Percentiles rank a stretch among this genome's conserved stretches.
Evolutionary conservation across 2,888 invertebrate genomes (phyloP).

Genomic region (Platycheirus rosarum): DNA sequence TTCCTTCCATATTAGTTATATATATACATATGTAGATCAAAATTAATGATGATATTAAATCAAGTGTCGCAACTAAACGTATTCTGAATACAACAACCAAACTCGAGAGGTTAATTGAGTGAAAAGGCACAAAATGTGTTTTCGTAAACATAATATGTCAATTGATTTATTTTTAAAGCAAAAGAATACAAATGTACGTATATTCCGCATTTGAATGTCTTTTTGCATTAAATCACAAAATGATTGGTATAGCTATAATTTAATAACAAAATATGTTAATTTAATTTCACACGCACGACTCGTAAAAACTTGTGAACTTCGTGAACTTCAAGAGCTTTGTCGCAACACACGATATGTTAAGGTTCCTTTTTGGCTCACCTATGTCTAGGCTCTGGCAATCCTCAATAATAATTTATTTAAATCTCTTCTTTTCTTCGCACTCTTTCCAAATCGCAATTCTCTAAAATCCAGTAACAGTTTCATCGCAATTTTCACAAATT

Average conservation of each 20-base stretch:
- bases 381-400: constrained; percentile 13
- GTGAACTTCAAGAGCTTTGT: too few species aligned
- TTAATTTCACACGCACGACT: not conserved
- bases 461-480: not conserved
- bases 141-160: too few species aligned
- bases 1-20: too few species aligned
- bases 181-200: not conserved
- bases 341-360: not conserved
- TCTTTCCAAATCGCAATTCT: too few species aligned
- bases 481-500: not conserved
- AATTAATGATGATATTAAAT: too few species aligned
- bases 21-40: too few species aligned
- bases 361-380: constrained; percentile 21
- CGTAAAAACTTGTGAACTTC: not conserved
- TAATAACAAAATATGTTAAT: not conserved
- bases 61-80: too few species aligned
- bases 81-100: too few species aligned
- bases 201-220: not conserved
- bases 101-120: too few species aligned
- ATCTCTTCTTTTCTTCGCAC: not conserved
- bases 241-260: not conserved
- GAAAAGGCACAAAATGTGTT: too few species aligned
- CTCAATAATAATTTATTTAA: not conserved
- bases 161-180: not conserved
- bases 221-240: not conserved